A percentile compares a stretch with the other conserved stretches of the same genome.
Evolutionary conservation across 2,797 vertebrate species (phyloP).

Genomic region (Enteromius mattozi): DNA sequence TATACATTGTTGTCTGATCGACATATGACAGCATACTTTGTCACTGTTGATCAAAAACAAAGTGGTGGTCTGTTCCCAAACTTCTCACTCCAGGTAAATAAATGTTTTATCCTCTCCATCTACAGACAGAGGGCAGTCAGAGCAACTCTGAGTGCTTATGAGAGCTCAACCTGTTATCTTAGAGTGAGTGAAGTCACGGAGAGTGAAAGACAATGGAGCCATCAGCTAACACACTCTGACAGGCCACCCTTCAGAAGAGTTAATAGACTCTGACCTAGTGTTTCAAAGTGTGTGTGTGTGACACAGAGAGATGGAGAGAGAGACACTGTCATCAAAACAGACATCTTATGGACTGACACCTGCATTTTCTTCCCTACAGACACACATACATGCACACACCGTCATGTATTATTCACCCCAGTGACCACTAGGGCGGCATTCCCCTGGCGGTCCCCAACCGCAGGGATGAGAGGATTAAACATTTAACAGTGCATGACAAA

Average conservation of each 20-base stretch:
- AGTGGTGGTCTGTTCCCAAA: background rate
- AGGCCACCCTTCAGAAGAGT: slow-evolving; percentile 51
- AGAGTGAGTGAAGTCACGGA: slow-evolving; percentile 45
- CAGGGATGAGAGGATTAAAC: slow-evolving; percentile 78
- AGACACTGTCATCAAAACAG: slow-evolving; percentile 60
- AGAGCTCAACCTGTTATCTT: slow-evolving; percentile 47
- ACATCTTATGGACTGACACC: slow-evolving; percentile 73
- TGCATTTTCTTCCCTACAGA: slow-evolving; percentile 54
- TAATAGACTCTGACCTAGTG: slow-evolving; percentile 51
- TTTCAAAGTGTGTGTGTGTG: slow-evolving; percentile 29
- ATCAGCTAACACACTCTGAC: slow-evolving; percentile 56
- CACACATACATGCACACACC: slow-evolving; percentile 55
- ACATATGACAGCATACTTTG: slow-evolving; percentile 6
- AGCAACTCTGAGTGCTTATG: slow-evolving; percentile 53
- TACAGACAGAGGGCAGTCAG: slow-evolving; percentile 47
- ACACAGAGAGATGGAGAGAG: slow-evolving; percentile 18
- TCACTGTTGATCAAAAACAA: slow-evolving; percentile 10
- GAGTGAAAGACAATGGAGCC: slow-evolving; percentile 57
- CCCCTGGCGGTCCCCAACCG: slow-evolving; percentile 74
- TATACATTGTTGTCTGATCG: background rate
- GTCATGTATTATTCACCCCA: slow-evolving; percentile 81
- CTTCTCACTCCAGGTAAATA: slow-evolving; percentile 34
- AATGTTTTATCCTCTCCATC: slow-evolving; percentile 55
- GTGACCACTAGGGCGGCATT: slow-evolving; percentile 76
- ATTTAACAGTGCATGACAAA: slow-evolving; percentile 84